A percentile compares a stretch with the other conserved stretches of the same genome.
Conservation (phyloP, 2,113 vertebrate genomes). For the Cyanoramphus novaezelandiae region DNA sequence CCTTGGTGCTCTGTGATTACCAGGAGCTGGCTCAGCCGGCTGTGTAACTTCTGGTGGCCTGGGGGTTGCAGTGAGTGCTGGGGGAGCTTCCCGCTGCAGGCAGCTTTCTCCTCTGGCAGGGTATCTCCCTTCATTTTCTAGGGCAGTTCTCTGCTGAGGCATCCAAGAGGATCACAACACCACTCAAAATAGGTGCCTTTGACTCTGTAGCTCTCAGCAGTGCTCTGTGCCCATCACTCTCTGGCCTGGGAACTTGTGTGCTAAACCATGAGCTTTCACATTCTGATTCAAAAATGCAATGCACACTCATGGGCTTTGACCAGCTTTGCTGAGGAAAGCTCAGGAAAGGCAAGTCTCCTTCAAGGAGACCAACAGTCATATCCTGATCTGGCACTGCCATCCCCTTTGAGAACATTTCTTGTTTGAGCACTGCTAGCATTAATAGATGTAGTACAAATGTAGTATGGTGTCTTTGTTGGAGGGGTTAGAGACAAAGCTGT, state of each 20-base stretch:
- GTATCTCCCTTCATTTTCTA: not conserved
- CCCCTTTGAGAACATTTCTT: not conserved
- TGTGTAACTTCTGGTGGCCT: not conserved
- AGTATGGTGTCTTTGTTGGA: not conserved
- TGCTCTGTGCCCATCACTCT: not conserved
- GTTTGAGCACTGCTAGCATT: not conserved
- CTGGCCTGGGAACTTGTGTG: fast-evolving
- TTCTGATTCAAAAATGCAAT: not conserved
- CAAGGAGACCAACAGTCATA: fast-evolving
- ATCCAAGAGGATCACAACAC: not conserved
- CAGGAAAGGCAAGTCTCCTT: not conserved
- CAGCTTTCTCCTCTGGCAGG: not conserved
- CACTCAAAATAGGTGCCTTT: not conserved
- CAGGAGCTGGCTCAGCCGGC: not conserved
- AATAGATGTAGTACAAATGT: not conserved
- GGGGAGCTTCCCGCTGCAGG: not conserved
- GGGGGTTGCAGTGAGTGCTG: not conserved
- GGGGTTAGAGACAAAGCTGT: not conserved
- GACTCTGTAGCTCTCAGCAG: not conserved
- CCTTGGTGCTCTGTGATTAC: not conserved
- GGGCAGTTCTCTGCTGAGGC: not conserved
- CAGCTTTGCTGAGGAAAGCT: not conserved
- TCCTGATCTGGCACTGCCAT: not conserved
- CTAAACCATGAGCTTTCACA: not conserved
- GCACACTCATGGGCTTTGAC: not conserved